Conservation (phyloP, 2,888 invertebrate species). For the Lysandra coridon region DNA sequence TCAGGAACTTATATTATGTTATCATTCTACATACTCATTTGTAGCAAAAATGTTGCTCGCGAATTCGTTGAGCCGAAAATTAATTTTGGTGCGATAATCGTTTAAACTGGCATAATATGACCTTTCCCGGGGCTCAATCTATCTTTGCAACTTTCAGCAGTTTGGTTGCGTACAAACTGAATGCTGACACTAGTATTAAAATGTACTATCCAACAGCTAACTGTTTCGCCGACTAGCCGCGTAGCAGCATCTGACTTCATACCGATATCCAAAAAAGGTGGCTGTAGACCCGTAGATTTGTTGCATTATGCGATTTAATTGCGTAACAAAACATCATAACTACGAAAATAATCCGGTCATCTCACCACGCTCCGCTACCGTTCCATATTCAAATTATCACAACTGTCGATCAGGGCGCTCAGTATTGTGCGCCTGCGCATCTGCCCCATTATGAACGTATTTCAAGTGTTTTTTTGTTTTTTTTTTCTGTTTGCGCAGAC, state of each 20-base stretch:
- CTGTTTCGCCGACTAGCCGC: background rate
- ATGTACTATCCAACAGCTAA: background rate
- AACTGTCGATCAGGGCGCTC: conserved; percentile 72
- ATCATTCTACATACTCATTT: too few relatives aligned
- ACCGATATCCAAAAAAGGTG: background rate
- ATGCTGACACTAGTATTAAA: background rate
- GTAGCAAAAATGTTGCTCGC: too few relatives aligned
- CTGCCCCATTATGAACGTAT: conserved; percentile 71
- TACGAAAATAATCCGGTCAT: conserved; percentile 38
- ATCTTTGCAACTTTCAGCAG: background rate
- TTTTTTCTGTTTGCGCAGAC: conserved; percentile 37
- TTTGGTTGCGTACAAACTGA: background rate
- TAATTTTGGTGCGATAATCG: too few relatives aligned
- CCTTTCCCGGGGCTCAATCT: background rate
- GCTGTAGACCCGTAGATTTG: background rate
- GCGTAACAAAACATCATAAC: conserved; percentile 9
- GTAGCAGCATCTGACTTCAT: background rate
- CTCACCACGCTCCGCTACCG: conserved; percentile 62
- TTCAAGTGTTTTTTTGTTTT: conserved; percentile 48
- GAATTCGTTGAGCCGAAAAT: too few relatives aligned
- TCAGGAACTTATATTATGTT: too few relatives aligned
- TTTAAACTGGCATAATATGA: too few relatives aligned
- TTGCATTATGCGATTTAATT: background rate
- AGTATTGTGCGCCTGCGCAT: conserved; percentile 59
- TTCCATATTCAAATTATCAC: conserved; percentile 76